These are phyloP conservation scores for Borostomias antarcticus DNA, from an alignment of 2,797 vertebrate species.

Conservation along the genomic window DNA sequence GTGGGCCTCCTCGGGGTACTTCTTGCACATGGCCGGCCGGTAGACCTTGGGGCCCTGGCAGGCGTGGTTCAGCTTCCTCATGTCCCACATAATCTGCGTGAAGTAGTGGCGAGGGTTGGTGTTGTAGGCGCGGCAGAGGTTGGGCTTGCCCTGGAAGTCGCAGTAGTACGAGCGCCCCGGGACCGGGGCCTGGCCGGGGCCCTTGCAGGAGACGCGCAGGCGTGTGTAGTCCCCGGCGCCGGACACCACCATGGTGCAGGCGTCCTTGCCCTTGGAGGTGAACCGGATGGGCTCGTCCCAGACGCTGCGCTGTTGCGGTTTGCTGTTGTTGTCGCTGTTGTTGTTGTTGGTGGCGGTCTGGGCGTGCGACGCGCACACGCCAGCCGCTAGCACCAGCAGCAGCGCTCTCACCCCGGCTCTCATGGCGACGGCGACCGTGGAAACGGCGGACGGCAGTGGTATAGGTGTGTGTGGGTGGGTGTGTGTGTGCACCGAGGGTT, in stretches of 20 bases:
- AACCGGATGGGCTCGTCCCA: constrained; percentile 81
- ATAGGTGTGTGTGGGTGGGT: constrained; percentile 19
- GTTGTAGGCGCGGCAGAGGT: constrained; percentile 79
- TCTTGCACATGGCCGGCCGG: constrained; percentile 81
- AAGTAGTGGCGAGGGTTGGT: constrained; percentile 84
- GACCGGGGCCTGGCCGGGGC: constrained; percentile 62
- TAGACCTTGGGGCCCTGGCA: constrained; percentile 76
- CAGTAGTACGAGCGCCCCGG: constrained; percentile 78
- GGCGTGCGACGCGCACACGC: constrained; percentile 59
- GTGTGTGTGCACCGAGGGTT: constrained; percentile 28
- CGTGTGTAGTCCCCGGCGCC: constrained; percentile 70
- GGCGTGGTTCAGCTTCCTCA: constrained; percentile 78
- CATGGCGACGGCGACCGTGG: constrained; percentile 59
- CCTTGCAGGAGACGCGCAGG: constrained; percentile 28
- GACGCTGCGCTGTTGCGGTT: constrained; percentile 48
- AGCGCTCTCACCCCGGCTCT: constrained; percentile 55
- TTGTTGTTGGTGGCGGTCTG: constrained; percentile 67
- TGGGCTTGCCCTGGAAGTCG: constrained; percentile 77
- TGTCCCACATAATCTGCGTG: constrained; percentile 80
- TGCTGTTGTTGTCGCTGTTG: constrained; percentile 39
- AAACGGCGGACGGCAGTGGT: neutral
- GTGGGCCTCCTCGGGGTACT: constrained; percentile 73
- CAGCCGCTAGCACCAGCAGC: constrained; percentile 62
- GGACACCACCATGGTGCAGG: constrained; percentile 76
- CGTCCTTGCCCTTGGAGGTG: constrained; percentile 81